phyloP scores from a whole-genome alignment of 2,113 vertebrate species.

The Arizona elegans region DNA sequence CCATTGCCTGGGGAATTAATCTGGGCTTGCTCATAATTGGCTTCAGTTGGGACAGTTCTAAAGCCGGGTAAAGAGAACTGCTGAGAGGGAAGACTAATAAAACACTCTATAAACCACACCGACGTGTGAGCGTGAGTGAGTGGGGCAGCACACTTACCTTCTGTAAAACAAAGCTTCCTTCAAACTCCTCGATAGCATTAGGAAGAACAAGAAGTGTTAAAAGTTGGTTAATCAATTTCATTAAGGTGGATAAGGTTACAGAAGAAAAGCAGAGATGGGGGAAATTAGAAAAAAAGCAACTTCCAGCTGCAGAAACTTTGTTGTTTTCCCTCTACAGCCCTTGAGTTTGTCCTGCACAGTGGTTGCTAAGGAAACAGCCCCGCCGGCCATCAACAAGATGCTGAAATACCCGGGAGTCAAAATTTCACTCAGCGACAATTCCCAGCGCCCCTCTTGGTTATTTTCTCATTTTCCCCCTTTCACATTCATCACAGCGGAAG shows the following conservation, averaged over 20 bases:
- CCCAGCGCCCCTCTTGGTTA: background rate
- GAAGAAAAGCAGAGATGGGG: background rate
- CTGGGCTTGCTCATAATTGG: too few relatives aligned
- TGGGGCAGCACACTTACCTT: slow-evolving; percentile 72
- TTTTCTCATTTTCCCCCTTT: background rate
- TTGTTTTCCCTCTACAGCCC: background rate
- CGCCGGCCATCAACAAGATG: background rate
- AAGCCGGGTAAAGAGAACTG: too few relatives aligned
- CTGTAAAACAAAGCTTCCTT: slow-evolving; percentile 81
- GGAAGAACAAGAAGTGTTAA: slow-evolving; percentile 58
- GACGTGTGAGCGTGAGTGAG: too few relatives aligned
- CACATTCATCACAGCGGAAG: background rate
- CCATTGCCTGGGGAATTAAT: too few relatives aligned
- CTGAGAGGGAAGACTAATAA: too few relatives aligned
- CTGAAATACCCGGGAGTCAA: background rate
- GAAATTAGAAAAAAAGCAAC: background rate
- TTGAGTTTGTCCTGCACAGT: background rate
- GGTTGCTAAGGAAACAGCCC: background rate
- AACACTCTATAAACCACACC: too few relatives aligned
- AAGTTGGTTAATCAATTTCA: slow-evolving; percentile 61
- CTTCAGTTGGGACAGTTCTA: too few relatives aligned
- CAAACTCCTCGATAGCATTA: slow-evolving; percentile 81
- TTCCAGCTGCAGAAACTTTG: background rate
- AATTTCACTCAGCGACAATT: background rate
- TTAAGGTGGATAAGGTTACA: background rate